Conservation (phyloP, 2,113 vertebrate species). For the Butorides virescens region DNA sequence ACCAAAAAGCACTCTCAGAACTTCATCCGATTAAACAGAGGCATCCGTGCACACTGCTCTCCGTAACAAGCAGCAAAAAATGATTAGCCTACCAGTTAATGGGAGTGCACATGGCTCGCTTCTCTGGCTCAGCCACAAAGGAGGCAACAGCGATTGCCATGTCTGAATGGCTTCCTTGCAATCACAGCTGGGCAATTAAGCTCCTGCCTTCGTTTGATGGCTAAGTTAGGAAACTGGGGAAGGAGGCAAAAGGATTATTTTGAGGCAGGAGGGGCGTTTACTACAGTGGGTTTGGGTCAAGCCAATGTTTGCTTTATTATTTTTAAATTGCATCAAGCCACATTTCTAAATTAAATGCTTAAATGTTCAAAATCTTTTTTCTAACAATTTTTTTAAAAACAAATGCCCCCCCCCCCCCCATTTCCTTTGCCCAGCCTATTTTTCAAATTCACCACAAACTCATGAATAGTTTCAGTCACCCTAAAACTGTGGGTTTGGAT, state of each 20-base stretch:
- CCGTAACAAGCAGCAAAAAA: conserved; percentile 6
- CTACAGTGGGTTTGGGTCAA: not conserved
- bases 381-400: not conserved
- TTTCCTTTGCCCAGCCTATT: not conserved
- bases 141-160: not conserved
- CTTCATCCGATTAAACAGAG: not conserved
- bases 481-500: not conserved
- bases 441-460: not conserved
- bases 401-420: not conserved
- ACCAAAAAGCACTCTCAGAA: not conserved
- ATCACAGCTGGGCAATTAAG: conserved; percentile 34
- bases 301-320: not conserved
- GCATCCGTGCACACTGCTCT: not conserved
- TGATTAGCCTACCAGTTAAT: conserved; percentile 7
- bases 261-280: not conserved
- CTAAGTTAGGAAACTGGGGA: not conserved
- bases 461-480: not conserved
- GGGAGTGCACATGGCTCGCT: not conserved
- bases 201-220: not conserved
- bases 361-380: not conserved
- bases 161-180: not conserved
- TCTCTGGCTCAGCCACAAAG: not conserved
- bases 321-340: not conserved
- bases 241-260: not conserved
- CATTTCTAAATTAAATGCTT: not conserved